phyloP scores from a whole-genome alignment of 1,140 invertebrate species.

The Battus philenor region DNA sequence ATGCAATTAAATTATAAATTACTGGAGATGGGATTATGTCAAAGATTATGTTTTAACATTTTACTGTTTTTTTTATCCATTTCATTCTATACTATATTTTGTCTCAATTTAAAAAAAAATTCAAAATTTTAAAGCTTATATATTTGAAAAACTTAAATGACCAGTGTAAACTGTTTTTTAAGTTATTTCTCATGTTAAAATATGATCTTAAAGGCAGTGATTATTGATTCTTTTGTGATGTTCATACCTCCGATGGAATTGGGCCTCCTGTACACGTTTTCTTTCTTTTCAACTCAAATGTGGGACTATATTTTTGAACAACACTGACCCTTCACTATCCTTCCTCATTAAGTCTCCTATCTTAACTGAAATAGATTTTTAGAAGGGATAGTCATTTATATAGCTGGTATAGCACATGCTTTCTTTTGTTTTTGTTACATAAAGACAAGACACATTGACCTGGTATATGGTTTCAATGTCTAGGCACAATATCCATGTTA shows the following conservation, averaged over 20 bases:
- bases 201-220: slow-evolving; percentile 3
- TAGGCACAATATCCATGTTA: not conserved
- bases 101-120: not conserved
- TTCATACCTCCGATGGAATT: slow-evolving; percentile 1
- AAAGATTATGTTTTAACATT: slow-evolving; percentile 10
- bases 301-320: not conserved
- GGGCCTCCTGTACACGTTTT: not conserved
- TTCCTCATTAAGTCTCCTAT: slow-evolving; percentile 11
- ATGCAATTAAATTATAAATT: not conserved
- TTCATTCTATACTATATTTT: too few species aligned
- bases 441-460: slow-evolving; percentile 29
- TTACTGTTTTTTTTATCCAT: too few species aligned
- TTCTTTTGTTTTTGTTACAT: slow-evolving; percentile 36
- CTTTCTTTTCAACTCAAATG: not conserved
- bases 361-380: slow-evolving; percentile 17
- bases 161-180: too few species aligned
- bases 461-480: slow-evolving; percentile 12
- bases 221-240: slow-evolving; percentile 3
- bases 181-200: not conserved
- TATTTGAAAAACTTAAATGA: too few species aligned
- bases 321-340: slow-evolving; percentile 1
- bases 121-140: too few species aligned
- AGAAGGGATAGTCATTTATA: slow-evolving; percentile 18
- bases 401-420: slow-evolving; percentile 47
- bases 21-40: not conserved